Conservation (phyloP, 2,888 invertebrate genomes). For the Troides helena region DNA sequence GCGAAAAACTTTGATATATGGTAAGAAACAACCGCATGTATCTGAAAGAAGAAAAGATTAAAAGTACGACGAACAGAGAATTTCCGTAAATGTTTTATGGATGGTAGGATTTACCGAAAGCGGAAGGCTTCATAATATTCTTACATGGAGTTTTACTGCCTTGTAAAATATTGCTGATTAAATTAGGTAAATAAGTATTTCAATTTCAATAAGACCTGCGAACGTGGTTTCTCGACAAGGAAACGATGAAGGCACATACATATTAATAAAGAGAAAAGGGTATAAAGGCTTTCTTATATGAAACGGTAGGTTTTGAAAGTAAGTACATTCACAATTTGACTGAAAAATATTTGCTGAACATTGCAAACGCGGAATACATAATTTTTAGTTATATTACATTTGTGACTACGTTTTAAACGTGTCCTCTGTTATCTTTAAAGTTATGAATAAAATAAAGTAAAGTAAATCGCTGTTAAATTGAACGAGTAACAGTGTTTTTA, state of each 20-base stretch:
- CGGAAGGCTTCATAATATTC: constrained; percentile 14
- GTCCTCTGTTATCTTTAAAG: too few relatives aligned
- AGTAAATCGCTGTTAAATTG: too few relatives aligned
- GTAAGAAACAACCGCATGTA: constrained; percentile 15
- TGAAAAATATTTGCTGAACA: neutral
- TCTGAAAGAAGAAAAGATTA: constrained; percentile 13
- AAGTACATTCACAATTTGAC: neutral
- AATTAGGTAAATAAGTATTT: constrained; percentile 1
- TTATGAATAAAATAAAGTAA: too few relatives aligned
- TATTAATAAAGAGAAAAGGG: neutral
- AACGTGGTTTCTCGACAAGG: neutral
- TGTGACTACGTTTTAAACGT: too few relatives aligned
- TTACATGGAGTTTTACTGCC: constrained; percentile 9
- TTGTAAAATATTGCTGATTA: constrained; percentile 1
- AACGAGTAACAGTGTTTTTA: too few relatives aligned
- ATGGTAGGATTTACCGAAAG: constrained; percentile 18
- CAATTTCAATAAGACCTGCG: neutral
- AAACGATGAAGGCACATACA: neutral
- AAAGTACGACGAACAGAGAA: constrained; percentile 15
- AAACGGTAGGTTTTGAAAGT: neutral
- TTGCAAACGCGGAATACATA: too few relatives aligned
- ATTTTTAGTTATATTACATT: neutral
- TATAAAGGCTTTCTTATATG: neutral
- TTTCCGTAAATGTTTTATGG: constrained; percentile 19
- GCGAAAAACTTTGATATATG: constrained; percentile 24